Conservation (phyloP, 1,140 invertebrate species). For the Hycleus cichorii region DNA sequence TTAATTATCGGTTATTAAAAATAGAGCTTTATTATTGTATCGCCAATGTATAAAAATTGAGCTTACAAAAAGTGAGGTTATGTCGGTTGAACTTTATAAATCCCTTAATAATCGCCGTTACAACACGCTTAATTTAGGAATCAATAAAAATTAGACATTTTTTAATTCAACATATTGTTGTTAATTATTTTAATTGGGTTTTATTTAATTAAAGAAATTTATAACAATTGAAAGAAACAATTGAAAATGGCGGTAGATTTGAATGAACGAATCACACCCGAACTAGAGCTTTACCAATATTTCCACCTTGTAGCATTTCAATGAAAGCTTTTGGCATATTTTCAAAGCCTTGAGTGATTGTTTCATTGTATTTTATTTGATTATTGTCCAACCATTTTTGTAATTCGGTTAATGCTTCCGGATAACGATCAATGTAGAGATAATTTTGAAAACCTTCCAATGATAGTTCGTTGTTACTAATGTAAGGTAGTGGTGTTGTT, state of each 20-base stretch:
- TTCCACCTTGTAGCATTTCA: slow-evolving; percentile 53
- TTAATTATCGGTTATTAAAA: too few species aligned
- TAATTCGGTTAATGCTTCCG: slow-evolving; percentile 51
- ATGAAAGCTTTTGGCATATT: slow-evolving; percentile 58
- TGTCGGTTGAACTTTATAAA: too few species aligned
- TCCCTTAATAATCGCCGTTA: neutral
- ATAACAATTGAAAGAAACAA: neutral
- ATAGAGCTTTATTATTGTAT: too few species aligned
- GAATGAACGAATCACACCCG: slow-evolving; percentile 18
- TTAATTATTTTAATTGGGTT: neutral
- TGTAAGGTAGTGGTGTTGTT: slow-evolving; percentile 39
- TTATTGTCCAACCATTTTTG: slow-evolving; percentile 50
- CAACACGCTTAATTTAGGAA: neutral
- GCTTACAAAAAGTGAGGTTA: neutral
- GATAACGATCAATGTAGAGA: slow-evolving; percentile 45
- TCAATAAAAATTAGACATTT: slow-evolving; percentile 9
- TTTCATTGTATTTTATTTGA: slow-evolving; percentile 55
- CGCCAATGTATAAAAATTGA: too few species aligned
- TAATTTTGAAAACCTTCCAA: slow-evolving; percentile 54
- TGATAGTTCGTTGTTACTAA: slow-evolving; percentile 49
- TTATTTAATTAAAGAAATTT: neutral
- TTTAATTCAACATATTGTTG: slow-evolving; percentile 8
- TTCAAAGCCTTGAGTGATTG: slow-evolving; percentile 57
- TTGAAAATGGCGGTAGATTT: neutral
- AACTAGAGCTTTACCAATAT: slow-evolving; percentile 60